Percentiles rank a stretch among this genome's conserved stretches.
Conservation (phyloP, 53 echinoderm and acorn worm species). For the Astropecten irregularis region DNA sequence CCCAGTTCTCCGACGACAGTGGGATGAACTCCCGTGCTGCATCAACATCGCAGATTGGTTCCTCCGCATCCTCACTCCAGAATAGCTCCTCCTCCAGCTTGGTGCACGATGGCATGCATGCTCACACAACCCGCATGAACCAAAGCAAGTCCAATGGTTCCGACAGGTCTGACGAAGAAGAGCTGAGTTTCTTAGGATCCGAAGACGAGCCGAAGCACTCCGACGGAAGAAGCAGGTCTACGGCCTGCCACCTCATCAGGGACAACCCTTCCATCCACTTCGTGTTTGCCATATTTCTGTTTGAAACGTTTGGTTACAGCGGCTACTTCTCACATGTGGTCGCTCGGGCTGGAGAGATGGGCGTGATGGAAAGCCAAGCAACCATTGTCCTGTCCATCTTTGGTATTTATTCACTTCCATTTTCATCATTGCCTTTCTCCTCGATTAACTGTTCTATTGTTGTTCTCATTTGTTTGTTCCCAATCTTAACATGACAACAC, state of each 20-base stretch:
- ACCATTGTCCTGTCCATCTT: conserved; percentile 34
- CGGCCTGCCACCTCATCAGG: neutral
- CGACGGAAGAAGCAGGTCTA: neutral
- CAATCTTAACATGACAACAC: no score
- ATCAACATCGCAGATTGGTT: no score
- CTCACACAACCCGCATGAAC: no score
- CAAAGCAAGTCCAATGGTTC: no score
- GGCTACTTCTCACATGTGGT: conserved; percentile 47
- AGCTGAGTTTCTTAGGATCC: neutral
- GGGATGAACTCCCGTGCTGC: no score
- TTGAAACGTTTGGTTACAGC: conserved; percentile 46
- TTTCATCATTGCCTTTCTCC: neutral
- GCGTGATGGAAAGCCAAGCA: neutral
- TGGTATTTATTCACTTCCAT: neutral
- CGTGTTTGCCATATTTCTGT: conserved; percentile 23
- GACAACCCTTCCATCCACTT: neutral
- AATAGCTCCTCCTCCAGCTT: no score
- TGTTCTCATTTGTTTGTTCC: neutral
- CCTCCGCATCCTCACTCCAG: no score
- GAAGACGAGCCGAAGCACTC: neutral
- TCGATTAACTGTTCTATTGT: no score
- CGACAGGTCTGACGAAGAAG: neutral
- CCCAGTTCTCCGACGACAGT: no score
- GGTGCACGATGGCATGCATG: no score
- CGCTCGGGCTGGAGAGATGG: conserved; percentile 4